Evolutionary conservation across 1,140 invertebrate genomes (phyloP), one percentile per base, ranked within the genome.

Genomic region (Eumaeus atala): DNA sequence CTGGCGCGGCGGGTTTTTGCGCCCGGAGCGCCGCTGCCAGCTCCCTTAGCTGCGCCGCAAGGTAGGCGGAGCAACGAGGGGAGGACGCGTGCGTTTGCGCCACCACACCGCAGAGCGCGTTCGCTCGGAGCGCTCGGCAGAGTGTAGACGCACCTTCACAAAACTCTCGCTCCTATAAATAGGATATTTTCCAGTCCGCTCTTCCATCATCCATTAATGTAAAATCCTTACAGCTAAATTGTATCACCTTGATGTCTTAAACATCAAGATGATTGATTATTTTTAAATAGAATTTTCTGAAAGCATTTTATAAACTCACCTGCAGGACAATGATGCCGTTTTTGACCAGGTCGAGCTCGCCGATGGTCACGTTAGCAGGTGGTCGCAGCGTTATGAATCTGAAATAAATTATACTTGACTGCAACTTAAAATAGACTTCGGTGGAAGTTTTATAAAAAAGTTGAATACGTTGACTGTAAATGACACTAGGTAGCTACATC

Each of bases 61-160:
- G 67, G 67, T 95, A 95, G 0, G 92, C 93, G 0, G 92, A 93
- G 28, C 93, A 92, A 6, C 93, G 87, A 0, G 93, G 93, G 0
- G 93, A 93, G 0, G 92, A 90, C 0, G 93, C 89, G 67, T 95
- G 93, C 0, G 93, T 94, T 66, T 94, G 90, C 0, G 93, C 88
- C 0, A 95, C 91, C n/a, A 91, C 92, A 3, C 93, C 93, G 18
- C 89, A 89, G 6, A 95, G 76, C 48, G 90, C 87, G 54, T 90
- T 89, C 9, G 90, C 89, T 0, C 89, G 88, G 36, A 94, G 87
- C 1, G 93, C 87, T 50, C 91, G 90, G 48, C 90, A 90, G 51
- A 95, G 87, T 3, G 92, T 90, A 0, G 92, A 93, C 0, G 93
- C 93, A 3, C 93, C 93, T 35, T 93, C 84, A 59, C 93, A 94